A percentile compares a stretch with the other conserved stretches of the same genome.
Conservation (phyloP, 2,797 vertebrate genomes). For the Falco novaeseelandiae region DNA sequence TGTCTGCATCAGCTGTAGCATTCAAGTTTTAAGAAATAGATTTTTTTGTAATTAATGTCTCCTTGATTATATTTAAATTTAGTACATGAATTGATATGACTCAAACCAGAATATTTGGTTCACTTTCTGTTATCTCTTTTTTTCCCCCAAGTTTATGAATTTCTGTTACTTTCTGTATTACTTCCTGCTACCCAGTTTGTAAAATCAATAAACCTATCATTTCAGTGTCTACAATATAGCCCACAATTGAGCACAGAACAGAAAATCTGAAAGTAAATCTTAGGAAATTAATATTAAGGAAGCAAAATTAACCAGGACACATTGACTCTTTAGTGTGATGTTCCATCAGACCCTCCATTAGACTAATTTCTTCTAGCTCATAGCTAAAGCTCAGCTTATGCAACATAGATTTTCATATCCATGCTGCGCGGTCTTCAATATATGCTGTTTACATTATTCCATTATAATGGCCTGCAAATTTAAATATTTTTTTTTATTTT, state of each 20-base stretch:
- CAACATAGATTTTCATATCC: not conserved
- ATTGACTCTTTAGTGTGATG: conserved; percentile 73
- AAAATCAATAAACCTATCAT: not conserved
- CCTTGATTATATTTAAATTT: not conserved
- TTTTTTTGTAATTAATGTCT: not conserved
- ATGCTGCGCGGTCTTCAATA: not conserved
- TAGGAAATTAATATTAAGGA: conserved; percentile 44
- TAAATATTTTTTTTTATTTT: not conserved
- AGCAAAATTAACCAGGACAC: conserved; percentile 70
- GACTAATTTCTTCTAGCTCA: conserved; percentile 32
- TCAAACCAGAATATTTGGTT: not conserved
- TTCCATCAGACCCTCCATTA: conserved; percentile 61
- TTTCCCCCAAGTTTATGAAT: not conserved
- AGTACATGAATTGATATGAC: not conserved
- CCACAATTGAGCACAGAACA: not conserved
- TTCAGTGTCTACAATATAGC: not conserved
- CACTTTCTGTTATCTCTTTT: accelerated
- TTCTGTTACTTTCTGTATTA: not conserved
- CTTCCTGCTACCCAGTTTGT: not conserved
- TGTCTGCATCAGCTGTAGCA: not conserved
- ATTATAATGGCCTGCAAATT: conserved; percentile 34
- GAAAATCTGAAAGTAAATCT: conserved; percentile 29
- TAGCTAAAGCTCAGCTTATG: not conserved
- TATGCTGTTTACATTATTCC: not conserved
- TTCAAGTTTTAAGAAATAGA: not conserved